These are phyloP conservation scores for Eupithecia subfuscata DNA, from an alignment of 2,888 invertebrate genomes.

Conservation along the genomic window DNA sequence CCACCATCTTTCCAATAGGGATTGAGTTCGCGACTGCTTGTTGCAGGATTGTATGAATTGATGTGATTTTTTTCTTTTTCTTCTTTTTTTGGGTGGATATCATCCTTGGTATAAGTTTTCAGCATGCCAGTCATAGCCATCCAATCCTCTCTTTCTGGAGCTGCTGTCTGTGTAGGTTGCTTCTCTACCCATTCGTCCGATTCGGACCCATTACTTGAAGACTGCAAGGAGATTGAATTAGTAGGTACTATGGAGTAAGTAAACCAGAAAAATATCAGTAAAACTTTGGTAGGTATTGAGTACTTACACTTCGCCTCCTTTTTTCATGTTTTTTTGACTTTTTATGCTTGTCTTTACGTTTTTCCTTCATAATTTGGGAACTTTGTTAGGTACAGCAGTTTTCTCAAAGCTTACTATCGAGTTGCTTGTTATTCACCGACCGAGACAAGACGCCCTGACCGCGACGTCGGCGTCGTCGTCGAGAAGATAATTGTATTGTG, in stretches of 20 bases:
- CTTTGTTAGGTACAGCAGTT: not conserved
- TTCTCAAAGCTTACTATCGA: too few species aligned
- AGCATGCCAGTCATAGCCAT: slow-evolving; percentile 87
- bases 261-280: not conserved
- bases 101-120: slow-evolving; percentile 76
- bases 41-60: slow-evolving; percentile 87
- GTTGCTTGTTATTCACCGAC: too few species aligned
- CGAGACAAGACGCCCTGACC: too few species aligned
- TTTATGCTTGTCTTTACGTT: slow-evolving; percentile 62
- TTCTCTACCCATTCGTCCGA: slow-evolving; percentile 87
- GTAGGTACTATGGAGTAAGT: not conserved
- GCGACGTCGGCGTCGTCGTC: too few species aligned
- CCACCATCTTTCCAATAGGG: slow-evolving; percentile 97
- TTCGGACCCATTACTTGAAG: slow-evolving; percentile 62
- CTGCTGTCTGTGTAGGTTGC: slow-evolving; percentile 45
- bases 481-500: too few species aligned
- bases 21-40: slow-evolving; percentile 91
- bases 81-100: slow-evolving; percentile 76
- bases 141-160: slow-evolving; percentile 88
- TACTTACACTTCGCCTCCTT: slow-evolving; percentile 57
- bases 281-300: not conserved
- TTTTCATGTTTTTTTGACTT: slow-evolving; percentile 57
- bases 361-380: slow-evolving; percentile 55
- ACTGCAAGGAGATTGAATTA: slow-evolving; percentile 49
- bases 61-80: slow-evolving; percentile 81